Evolutionary conservation across 2,888 invertebrate genomes (phyloP), one percentile per base, ranked within the genome.

Genomic region (Euclidia mi): DNA sequence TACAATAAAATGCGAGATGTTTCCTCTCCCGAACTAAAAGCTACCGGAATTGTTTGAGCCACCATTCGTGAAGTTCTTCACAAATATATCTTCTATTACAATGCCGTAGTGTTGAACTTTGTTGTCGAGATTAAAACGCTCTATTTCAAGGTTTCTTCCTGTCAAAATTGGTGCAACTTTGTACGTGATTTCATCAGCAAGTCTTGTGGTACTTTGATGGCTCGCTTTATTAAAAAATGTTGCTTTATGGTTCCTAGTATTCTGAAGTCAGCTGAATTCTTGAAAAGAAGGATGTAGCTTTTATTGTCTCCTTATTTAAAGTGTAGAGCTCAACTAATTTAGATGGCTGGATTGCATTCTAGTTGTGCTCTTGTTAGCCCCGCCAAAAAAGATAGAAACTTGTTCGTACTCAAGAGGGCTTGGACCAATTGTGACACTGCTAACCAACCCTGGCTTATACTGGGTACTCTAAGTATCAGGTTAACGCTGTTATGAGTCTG

Each of bases 1-100:
- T 82, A 88, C 92, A 91, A 94, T 94, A 94, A 94, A 94, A 93
- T 87, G 90, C 81, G 88, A 87, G 89, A 85, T 87, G 89, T 88
- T 88, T 88, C 89, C 88, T 78, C 69, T 80, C 77, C 76, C 70
- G 73, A 70, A 80, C 85, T 87, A 87, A 90, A 86, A 89, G 90
- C 85, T 64, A 68, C 66, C 52, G 65, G 64, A 58, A 66, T 74
- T 65, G 65, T 74, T 69, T 68, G 63, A 70, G 67, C 69, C 57
- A 68, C 65, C 55, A 53, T 71, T 69, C 56, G 50, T 61, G 49
- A 64, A 72, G 74, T 60, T 73, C 61, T 66, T 67, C 56, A 65
- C 75, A 73, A 73, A 75, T 77, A 68, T 72, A 68, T 68, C 65
- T 70, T 72, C 52, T 71, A 71, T 71, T 66, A 61, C 68, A 71